phyloP scores from a whole-genome alignment of 1,140 invertebrate genomes.

The Micrasema minimum region DNA sequence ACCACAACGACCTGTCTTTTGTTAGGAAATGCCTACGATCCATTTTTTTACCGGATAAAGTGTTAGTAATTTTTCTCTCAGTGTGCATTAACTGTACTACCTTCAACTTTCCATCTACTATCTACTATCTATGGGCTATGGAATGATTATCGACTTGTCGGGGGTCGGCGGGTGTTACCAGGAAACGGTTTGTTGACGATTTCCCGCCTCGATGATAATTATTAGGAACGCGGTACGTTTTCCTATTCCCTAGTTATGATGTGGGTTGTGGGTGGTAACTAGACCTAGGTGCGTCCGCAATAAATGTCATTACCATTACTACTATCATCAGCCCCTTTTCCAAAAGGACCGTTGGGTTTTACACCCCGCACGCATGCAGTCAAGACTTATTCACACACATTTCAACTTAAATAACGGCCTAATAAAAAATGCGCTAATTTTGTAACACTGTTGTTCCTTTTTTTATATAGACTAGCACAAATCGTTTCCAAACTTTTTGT shows the following conservation, averaged over 20 bases:
- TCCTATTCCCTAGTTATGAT: slow-evolving; percentile 1
- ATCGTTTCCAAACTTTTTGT: too few relatives aligned
- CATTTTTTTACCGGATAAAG: not conserved
- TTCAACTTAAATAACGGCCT: not conserved
- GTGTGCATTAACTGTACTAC: not conserved
- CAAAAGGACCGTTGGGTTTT: not conserved
- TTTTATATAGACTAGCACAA: too few relatives aligned
- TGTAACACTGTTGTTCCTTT: too few relatives aligned
- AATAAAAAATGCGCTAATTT: too few relatives aligned
- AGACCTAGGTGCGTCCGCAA: slow-evolving; percentile 20
- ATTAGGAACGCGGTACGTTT: slow-evolving; percentile 13
- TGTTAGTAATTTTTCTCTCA: not conserved
- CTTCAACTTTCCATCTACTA: not conserved
- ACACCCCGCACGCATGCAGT: not conserved
- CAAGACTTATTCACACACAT: not conserved
- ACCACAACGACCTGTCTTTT: not conserved
- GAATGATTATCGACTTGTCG: slow-evolving; percentile 18
- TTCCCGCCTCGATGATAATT: slow-evolving; percentile 27
- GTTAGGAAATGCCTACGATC: not conserved
- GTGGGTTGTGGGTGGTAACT: slow-evolving; percentile 1
- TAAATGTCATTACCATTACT: not conserved
- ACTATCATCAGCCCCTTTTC: not conserved
- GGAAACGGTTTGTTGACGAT: slow-evolving; percentile 35
- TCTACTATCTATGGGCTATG: slow-evolving; percentile 7
- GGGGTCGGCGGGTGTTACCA: slow-evolving; percentile 24